These are phyloP conservation scores for Noctua janthina DNA, from an alignment of 2,888 invertebrate genomes.

Conservation along the genomic window DNA sequence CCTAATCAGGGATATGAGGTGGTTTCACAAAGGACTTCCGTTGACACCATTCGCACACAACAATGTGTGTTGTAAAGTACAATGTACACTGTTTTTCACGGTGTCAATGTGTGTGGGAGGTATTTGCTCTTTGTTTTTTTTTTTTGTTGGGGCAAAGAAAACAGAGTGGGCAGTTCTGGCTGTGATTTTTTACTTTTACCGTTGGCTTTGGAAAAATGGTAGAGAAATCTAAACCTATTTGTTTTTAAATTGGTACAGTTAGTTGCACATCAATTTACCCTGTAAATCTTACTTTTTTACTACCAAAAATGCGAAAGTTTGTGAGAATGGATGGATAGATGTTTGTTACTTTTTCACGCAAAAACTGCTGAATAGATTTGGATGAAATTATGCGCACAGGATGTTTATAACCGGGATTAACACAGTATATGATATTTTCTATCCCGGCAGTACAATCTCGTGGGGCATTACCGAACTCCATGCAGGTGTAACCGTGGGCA, in stretches of 20 bases:
- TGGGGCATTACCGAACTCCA: no score
- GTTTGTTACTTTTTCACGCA: not conserved
- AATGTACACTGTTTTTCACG: slow-evolving; percentile 62
- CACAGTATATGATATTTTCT: no score
- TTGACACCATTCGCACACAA: slow-evolving; percentile 69
- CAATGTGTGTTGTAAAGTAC: slow-evolving; percentile 67
- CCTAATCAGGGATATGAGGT: slow-evolving; percentile 76
- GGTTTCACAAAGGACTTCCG: slow-evolving; percentile 70
- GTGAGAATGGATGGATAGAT: no score
- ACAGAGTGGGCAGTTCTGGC: not conserved
- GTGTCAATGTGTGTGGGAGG: slow-evolving; percentile 22
- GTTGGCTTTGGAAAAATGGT: not conserved
- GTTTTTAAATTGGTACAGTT: not conserved
- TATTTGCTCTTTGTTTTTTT: slow-evolving; percentile 11
- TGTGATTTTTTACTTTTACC: not conserved
- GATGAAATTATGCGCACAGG: no score
- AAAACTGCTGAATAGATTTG: not conserved
- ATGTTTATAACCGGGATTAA: no score
- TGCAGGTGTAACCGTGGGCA: not conserved
- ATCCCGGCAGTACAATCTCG: no score
- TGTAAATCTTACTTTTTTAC: no score
- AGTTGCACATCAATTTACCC: not conserved
- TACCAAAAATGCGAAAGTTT: no score
- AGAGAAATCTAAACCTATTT: not conserved
- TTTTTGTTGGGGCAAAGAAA: slow-evolving; percentile 14